phyloP scores from a whole-genome alignment of 2,888 invertebrate species.

The Athrips mouffetella region DNA sequence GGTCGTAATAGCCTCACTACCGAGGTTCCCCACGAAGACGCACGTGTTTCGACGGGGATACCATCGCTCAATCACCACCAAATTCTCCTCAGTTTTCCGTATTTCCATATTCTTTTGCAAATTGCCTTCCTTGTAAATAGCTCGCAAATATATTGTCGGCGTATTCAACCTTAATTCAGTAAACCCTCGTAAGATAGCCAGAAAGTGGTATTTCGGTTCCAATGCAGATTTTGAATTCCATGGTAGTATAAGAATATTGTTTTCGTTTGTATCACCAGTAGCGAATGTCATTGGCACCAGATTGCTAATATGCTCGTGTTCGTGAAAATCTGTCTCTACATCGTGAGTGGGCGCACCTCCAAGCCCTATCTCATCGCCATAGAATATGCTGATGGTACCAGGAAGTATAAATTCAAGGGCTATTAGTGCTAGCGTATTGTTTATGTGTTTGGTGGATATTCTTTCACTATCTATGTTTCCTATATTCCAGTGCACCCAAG shows the following conservation, averaged over 20 bases:
- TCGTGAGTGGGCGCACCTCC: constrained; percentile 72
- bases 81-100: constrained; percentile 80
- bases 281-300: constrained; percentile 84
- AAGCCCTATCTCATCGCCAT: constrained; percentile 93
- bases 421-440: constrained; percentile 83
- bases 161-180: constrained; percentile 78
- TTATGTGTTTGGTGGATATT: constrained; percentile 75
- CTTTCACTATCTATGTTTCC: constrained; percentile 81
- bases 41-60: constrained; percentile 88
- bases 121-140: constrained; percentile 81
- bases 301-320: constrained; percentile 81
- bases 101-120: constrained; percentile 83
- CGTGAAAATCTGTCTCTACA: constrained; percentile 76
- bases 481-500: constrained; percentile 90
- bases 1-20: constrained; percentile 76
- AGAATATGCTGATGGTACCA: constrained; percentile 91
- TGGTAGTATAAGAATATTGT: constrained; percentile 70
- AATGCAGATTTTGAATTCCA: constrained; percentile 81
- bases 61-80: constrained; percentile 86
- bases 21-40: constrained; percentile 86
- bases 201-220: constrained; percentile 69
- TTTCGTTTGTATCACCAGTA: constrained; percentile 45
- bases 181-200: constrained; percentile 78
- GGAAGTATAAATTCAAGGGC: constrained; percentile 90
- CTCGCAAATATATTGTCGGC: constrained; percentile 85